phyloP scores from a whole-genome alignment of 2,113 vertebrate genomes.

The Oenanthe melanoleuca region DNA sequence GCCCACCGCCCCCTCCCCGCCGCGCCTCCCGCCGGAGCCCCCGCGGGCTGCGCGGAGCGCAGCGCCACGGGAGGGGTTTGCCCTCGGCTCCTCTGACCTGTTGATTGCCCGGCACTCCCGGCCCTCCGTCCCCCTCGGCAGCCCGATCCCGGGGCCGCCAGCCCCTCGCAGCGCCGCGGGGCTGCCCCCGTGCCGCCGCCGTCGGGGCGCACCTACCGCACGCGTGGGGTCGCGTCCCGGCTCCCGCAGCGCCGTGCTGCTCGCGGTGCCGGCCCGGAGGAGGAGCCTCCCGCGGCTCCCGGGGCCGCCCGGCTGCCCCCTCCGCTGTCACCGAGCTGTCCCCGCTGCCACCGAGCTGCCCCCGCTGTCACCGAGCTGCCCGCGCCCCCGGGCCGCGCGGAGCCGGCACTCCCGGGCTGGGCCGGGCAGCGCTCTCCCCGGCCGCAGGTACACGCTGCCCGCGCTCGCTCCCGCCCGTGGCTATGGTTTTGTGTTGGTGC shows the following conservation, averaged over 20 bases:
- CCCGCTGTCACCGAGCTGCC: background rate
- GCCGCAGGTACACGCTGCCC: background rate
- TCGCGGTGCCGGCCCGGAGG: background rate
- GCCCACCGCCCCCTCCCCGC: too few species aligned
- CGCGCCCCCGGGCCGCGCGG: background rate
- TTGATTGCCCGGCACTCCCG: too few species aligned
- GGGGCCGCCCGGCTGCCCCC: background rate
- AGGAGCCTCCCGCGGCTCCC: constrained; percentile 3
- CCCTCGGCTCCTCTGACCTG: too few species aligned
- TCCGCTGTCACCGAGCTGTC: background rate
- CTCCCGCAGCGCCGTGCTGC: background rate
- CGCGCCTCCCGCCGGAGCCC: too few species aligned
- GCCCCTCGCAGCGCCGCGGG: too few species aligned
- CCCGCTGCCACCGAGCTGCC: background rate
- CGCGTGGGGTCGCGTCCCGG: background rate
- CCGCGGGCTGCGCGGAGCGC: too few species aligned
- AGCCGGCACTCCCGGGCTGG: background rate
- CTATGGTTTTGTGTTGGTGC: background rate
- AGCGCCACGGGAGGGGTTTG: too few species aligned
- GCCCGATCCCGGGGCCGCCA: too few species aligned
- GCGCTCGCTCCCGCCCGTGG: background rate
- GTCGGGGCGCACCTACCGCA: background rate
- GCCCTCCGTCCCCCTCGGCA: too few species aligned
- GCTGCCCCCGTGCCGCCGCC: too few species aligned
- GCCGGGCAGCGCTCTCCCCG: background rate